phyloP scores from a whole-genome alignment of 2,888 invertebrate genomes.

The Campoplex capitator region DNA sequence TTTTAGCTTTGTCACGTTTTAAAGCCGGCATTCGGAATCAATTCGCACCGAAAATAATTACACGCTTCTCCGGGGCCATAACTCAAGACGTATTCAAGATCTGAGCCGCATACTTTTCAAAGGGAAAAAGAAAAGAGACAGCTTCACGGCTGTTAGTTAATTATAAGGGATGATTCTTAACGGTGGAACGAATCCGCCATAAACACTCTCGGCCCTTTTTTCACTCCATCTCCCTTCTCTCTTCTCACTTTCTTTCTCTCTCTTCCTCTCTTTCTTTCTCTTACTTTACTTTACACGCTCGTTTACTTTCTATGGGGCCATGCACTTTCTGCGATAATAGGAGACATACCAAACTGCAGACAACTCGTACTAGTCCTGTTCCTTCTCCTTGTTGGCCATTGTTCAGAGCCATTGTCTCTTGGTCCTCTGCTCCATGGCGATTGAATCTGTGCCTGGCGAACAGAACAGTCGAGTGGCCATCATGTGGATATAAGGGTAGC shows the following conservation, averaged over 20 bases:
- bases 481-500: slow-evolving; percentile 28
- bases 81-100: slow-evolving; percentile 6
- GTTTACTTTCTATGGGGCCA: slow-evolving; percentile 39
- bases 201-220: slow-evolving; percentile 75
- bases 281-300: slow-evolving; percentile 9
- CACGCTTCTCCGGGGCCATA: slow-evolving; percentile 22
- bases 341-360: slow-evolving; percentile 57
- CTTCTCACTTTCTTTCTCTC: slow-evolving; percentile 3
- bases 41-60: slow-evolving; percentile 32
- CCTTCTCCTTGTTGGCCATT: slow-evolving; percentile 74
- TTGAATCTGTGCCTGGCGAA: slow-evolving; percentile 72
- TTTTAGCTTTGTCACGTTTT: neutral
- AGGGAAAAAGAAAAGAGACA: slow-evolving; percentile 11
- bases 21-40: neutral
- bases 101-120: neutral
- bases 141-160: slow-evolving; percentile 70
- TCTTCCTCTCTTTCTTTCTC: slow-evolving; percentile 4
- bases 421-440: slow-evolving; percentile 66
- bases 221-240: slow-evolving; percentile 19
- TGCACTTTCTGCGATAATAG: slow-evolving; percentile 54
- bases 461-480: slow-evolving; percentile 58
- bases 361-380: slow-evolving; percentile 57
- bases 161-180: slow-evolving; percentile 81
- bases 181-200: slow-evolving; percentile 79
- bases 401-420: slow-evolving; percentile 80